phyloP scores from a whole-genome alignment of 35 echinoderm and acorn worm genomes.

The Apostichopus japonicus region DNA sequence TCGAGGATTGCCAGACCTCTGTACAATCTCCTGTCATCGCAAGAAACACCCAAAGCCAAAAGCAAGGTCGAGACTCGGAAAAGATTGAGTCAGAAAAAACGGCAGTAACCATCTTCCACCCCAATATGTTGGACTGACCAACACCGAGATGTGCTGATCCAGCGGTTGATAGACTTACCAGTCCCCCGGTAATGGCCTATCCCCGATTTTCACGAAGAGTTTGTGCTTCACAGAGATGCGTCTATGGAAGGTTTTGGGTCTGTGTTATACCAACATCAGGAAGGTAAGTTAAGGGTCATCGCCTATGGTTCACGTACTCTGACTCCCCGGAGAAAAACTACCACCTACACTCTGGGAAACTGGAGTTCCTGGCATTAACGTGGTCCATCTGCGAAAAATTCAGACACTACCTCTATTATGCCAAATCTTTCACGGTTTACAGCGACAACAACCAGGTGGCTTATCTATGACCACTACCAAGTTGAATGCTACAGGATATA shows the following conservation, averaged over 20 bases:
- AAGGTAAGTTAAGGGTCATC: not conserved
- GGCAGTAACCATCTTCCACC: too few relatives aligned
- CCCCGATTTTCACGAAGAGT: constrained; percentile 38
- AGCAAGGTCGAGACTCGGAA: not conserved
- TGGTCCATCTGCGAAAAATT: too few relatives aligned
- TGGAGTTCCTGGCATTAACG: too few relatives aligned
- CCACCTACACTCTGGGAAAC: not conserved
- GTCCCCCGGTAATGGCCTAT: constrained; percentile 60
- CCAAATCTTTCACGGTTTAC: too few relatives aligned
- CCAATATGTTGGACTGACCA: constrained; percentile 2
- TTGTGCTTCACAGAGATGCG: constrained; percentile 45
- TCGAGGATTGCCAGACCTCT: constrained; percentile 44
- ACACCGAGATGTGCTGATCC: too few relatives aligned
- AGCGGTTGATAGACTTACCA: constrained; percentile 9
- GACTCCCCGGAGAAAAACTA: constrained; percentile 8
- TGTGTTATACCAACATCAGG: constrained; percentile 34
- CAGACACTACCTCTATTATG: too few relatives aligned
- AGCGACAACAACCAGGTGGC: too few relatives aligned
- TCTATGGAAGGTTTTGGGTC: constrained; percentile 45
- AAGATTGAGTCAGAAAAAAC: not conserved
- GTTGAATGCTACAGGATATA: too few relatives aligned
- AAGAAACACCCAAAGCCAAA: constrained; percentile 27
- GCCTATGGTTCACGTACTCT: constrained; percentile 24
- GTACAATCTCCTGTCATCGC: constrained; percentile 38
- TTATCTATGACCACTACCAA: too few relatives aligned